phyloP scores from a whole-genome alignment of 2,797 vertebrate genomes.

The Ptychobarbus kaznakovi region DNA sequence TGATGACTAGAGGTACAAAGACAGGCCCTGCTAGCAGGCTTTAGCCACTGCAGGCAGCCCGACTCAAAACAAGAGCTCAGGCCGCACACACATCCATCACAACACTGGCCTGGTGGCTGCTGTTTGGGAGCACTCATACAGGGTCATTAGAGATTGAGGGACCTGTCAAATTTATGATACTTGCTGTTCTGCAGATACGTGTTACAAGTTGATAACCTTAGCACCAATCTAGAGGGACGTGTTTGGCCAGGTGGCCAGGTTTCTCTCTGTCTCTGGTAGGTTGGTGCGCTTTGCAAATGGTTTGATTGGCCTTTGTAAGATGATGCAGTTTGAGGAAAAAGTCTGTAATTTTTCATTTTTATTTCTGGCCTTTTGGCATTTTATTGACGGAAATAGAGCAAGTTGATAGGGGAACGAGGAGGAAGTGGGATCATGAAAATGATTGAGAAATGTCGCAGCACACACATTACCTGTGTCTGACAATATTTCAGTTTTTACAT shows the following conservation, averaged over 20 bases:
- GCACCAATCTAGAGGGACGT: constrained; percentile 10
- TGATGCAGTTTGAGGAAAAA: not conserved
- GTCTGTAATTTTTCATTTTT: not conserved
- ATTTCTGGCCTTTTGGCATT: constrained; percentile 8
- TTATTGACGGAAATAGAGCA: not conserved
- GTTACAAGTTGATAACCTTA: constrained; percentile 47
- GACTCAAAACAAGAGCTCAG: constrained; percentile 38
- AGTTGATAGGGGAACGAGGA: not conserved
- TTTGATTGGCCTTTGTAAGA: constrained; percentile 8
- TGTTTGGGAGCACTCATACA: constrained; percentile 43
- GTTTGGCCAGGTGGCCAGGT: constrained; percentile 12
- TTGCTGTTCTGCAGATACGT: constrained; percentile 35
- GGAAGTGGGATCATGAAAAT: not conserved
- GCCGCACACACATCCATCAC: constrained; percentile 55
- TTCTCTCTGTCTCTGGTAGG: not conserved
- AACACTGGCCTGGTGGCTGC: constrained; percentile 31
- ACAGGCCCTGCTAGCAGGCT: constrained; percentile 54
- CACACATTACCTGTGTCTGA: not conserved
- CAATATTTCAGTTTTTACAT: not conserved
- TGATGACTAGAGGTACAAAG: constrained; percentile 62
- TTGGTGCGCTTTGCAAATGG: constrained; percentile 10
- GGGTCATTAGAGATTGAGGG: constrained; percentile 55
- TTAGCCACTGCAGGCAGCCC: constrained; percentile 50
- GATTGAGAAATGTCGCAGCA: not conserved
- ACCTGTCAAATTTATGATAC: constrained; percentile 50